Conservation (phyloP, 2,797 vertebrate genomes). For the Vespertilio murinus region DNA sequence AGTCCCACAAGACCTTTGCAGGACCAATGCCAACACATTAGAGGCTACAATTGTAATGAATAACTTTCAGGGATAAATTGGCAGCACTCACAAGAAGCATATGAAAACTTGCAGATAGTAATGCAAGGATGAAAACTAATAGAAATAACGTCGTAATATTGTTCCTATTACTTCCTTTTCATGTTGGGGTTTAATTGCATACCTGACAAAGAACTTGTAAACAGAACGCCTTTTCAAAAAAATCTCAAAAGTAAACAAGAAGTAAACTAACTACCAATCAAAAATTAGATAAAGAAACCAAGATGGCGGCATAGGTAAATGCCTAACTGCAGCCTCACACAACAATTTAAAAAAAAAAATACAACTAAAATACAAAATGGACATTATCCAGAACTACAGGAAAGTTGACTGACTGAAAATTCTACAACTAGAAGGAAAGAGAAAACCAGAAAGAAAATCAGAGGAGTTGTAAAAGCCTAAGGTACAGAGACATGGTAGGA, state of each 20-base stretch:
- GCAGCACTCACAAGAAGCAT: background rate
- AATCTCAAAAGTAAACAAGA: background rate
- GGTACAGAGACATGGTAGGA: too few relatives aligned
- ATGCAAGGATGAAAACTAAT: background rate
- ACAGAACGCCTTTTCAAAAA: background rate
- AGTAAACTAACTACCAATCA: background rate
- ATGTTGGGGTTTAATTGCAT: background rate
- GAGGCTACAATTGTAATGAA: background rate
- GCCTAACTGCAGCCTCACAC: too few relatives aligned
- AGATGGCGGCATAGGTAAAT: too few relatives aligned
- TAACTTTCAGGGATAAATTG: conserved; percentile 5
- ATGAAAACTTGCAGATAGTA: background rate
- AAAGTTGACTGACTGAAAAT: too few relatives aligned
- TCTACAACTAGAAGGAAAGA: too few relatives aligned
- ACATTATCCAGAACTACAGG: too few relatives aligned
- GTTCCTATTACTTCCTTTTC: background rate
- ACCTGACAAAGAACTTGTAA: background rate
- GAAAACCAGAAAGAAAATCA: too few relatives aligned
- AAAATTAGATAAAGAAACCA: background rate
- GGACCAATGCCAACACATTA: background rate
- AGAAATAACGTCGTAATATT: background rate
- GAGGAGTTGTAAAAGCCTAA: too few relatives aligned
- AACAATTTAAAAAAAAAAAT: too few relatives aligned
- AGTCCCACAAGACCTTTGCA: background rate
- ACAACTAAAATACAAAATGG: too few relatives aligned